phyloP scores from a whole-genome alignment of 1,140 invertebrate species.

The Drosophila kikkawai region DNA sequence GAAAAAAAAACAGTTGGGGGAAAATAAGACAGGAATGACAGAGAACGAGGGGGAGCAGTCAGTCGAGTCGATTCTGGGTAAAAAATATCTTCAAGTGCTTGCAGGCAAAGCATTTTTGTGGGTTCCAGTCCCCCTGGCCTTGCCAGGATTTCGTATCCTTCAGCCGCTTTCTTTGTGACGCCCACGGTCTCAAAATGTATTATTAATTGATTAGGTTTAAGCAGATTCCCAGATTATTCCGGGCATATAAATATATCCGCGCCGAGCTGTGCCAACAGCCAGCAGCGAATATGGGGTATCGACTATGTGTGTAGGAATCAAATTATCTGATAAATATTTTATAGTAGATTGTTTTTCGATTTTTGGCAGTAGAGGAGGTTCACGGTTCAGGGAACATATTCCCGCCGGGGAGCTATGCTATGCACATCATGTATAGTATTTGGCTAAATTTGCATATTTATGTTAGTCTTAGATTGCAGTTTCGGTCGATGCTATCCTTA shows the following conservation, averaged over 20 bases:
- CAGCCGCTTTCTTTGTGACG: conserved; percentile 41
- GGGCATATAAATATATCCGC: conserved; percentile 45
- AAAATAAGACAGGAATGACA: conserved; percentile 39
- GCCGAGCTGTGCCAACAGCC: conserved; percentile 28
- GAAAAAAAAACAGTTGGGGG: conserved; percentile 48
- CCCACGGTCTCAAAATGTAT: conserved; percentile 69
- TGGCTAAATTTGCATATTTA: conserved; percentile 27
- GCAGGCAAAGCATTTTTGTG: conserved; percentile 60
- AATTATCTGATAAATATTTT: conserved; percentile 57
- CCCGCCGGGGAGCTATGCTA: conserved; percentile 6
- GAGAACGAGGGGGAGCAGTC: conserved; percentile 15
- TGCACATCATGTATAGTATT: conserved; percentile 15
- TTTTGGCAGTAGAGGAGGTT: background rate
- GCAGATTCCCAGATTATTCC: conserved; percentile 65
- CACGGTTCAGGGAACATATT: conserved; percentile 11
- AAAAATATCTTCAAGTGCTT: conserved; percentile 65
- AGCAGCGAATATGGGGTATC: conserved; percentile 9
- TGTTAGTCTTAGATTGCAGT: conserved; percentile 1
- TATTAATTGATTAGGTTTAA: conserved; percentile 82
- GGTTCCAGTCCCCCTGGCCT: conserved; percentile 8
- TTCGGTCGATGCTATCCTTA: background rate
- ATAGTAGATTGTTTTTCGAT: conserved; percentile 44
- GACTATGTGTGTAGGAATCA: conserved; percentile 25
- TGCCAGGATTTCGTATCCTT: conserved; percentile 34
- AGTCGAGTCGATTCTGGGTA: conserved; percentile 52